Percentiles rank a stretch among this genome's conserved stretches.
Evolutionary conservation across 2,888 invertebrate species (phyloP).

Genomic region (Hydrotaea cyrtoneurina): DNA sequence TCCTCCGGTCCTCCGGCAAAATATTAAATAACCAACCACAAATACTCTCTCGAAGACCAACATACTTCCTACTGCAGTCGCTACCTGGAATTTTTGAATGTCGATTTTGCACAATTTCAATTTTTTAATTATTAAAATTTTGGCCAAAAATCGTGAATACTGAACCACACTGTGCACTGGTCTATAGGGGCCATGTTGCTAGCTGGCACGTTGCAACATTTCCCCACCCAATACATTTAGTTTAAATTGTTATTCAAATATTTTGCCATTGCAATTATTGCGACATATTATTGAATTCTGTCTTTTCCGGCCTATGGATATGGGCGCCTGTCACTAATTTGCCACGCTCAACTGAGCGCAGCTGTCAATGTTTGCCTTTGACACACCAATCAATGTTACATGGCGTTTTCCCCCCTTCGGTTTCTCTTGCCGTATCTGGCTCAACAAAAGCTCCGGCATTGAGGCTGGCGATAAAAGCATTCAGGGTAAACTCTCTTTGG

Average conservation of each 20-base stretch:
- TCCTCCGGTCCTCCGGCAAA: no score
- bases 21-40: no score
- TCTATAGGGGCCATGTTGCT: no score
- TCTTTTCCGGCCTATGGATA: not conserved
- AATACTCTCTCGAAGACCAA: no score
- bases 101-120: no score
- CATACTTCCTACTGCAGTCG: no score
- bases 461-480: not conserved
- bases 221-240: not conserved
- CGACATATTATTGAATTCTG: not conserved
- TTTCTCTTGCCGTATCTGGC: not conserved
- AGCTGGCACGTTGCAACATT: no score
- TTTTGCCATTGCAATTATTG: not conserved
- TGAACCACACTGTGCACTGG: no score
- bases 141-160: no score
- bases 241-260: not conserved
- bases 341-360: slow-evolving; percentile 9
- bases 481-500: not conserved
- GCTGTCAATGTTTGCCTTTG: slow-evolving; percentile 31
- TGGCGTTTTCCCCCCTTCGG: not conserved
- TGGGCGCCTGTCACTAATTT: slow-evolving; percentile 10
- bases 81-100: no score
- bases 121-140: no score
- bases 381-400: slow-evolving; percentile 30
- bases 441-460: not conserved